Evolutionary conservation across 2,888 invertebrate genomes (phyloP).

Genomic region (Diaperis boleti): DNA sequence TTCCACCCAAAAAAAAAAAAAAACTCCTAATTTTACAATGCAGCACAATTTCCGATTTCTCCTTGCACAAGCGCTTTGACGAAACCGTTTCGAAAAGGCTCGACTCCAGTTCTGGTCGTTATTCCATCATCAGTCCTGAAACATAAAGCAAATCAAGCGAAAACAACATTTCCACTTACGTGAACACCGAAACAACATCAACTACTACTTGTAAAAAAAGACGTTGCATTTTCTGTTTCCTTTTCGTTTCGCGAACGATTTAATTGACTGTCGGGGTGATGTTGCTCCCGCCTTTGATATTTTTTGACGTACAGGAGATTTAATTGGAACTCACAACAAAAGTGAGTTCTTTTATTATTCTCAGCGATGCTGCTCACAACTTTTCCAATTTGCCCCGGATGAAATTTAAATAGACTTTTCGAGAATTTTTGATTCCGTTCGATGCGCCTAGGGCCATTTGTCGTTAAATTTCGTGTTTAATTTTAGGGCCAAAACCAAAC

Average conservation of each 20-base stretch:
- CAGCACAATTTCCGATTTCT: too few species aligned
- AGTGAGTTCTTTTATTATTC: not conserved
- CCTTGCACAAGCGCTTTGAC: too few species aligned
- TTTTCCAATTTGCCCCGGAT: too few species aligned
- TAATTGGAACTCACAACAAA: not conserved
- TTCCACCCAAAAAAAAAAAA: too few species aligned
- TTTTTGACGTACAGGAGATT: not conserved
- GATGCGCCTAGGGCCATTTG: not conserved
- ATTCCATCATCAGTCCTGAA: too few species aligned
- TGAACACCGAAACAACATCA: not conserved
- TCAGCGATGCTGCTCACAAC: not conserved
- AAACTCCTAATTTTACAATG: too few species aligned
- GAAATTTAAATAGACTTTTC: not conserved
- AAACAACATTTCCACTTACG: not conserved
- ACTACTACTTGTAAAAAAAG: not conserved
- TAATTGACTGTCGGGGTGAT: too few species aligned
- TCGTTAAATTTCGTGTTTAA: slow-evolving; percentile 2
- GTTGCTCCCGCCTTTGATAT: too few species aligned
- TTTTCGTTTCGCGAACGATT: too few species aligned
- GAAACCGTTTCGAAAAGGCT: too few species aligned
- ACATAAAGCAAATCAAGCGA: not conserved
- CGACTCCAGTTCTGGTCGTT: not conserved
- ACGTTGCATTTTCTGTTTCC: not conserved
- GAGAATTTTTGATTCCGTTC: not conserved
- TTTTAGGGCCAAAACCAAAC: not conserved